phyloP scores from a whole-genome alignment of 1,140 invertebrate species.

The Cydia amplana region DNA sequence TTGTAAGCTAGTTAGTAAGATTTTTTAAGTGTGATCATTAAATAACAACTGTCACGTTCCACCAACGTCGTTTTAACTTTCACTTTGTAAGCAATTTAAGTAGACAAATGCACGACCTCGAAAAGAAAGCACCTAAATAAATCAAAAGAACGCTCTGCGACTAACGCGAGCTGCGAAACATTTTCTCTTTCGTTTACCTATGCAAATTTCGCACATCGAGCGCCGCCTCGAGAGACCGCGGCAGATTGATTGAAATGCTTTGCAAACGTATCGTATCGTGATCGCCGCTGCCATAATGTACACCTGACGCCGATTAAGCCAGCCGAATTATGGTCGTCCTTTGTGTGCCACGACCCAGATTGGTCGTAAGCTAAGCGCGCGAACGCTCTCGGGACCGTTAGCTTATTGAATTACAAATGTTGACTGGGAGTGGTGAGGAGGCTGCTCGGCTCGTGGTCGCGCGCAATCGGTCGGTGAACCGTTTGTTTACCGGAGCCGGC shows the following conservation, averaged over 20 bases:
- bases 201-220: conserved; percentile 48
- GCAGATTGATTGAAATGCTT: conserved; percentile 31
- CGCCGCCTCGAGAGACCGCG: conserved; percentile 33
- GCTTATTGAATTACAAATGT: conserved; percentile 71
- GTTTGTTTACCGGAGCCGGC: conserved; percentile 73
- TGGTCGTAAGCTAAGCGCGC: conserved; percentile 53
- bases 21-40: conserved; percentile 39
- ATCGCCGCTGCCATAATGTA: conserved; percentile 19
- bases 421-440: conserved; percentile 48
- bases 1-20: not conserved
- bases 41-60: conserved; percentile 50
- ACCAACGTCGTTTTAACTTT: conserved; percentile 60
- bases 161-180: conserved; percentile 44
- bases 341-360: conserved; percentile 61
- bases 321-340: conserved; percentile 45
- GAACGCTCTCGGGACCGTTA: conserved; percentile 66
- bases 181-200: conserved; percentile 59
- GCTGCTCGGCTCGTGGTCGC: conserved; percentile 43
- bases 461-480: conserved; percentile 74
- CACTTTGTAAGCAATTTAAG: conserved; percentile 58
- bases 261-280: not conserved
- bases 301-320: conserved; percentile 44
- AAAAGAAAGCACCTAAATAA: conserved; percentile 63
- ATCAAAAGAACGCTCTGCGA: conserved; percentile 53
- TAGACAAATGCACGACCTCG: conserved; percentile 59